Evolutionary conservation across 2,113 vertebrate species (phyloP), one percentile per base, ranked within the genome.

Genomic region (Podarcis muralis): DNA sequence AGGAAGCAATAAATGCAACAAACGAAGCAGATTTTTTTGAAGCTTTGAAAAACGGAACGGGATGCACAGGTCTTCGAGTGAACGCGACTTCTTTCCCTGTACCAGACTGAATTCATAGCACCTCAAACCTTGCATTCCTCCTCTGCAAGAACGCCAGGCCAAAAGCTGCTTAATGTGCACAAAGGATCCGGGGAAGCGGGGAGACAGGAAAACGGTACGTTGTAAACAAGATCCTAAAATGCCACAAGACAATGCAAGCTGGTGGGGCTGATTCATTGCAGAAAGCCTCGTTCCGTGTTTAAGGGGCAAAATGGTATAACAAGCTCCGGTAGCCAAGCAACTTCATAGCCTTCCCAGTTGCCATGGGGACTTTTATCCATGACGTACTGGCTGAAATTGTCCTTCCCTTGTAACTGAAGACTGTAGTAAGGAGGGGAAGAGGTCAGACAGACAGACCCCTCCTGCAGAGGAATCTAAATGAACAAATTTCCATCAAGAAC

Each of bases 311-410:
- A 92, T 92, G 82, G 84, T 92, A 80, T 90, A 92, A 84, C 65
- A 82, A 83, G 32, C 40, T 83, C 74, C 53, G 66, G 95, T 95
- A 92, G 94, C 98, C 92, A 95, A 93, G 97, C 97, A 98, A 98
- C 97, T 92, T 92, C 92, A 92, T 97, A 96, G 96, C 93, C 92
- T 96, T 95, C 89, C n/a, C 85, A 86, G 98, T 98, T 97, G 95
- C 97, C 92, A 96, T 96, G 96, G 96, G 91, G 91, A 97, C 92
- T 94, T 96, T 95, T 96, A 97, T 97, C 95, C 93, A 92, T 97
- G 96, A 97, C 81, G 32, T 95, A 57, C 84, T 91, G 84, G 89
- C 95, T 94, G 95, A 97, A 94, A 96, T 96, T 94, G 94, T 94
- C 95, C 92, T 96, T 95, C 97, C 91, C 93, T 83, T 93, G 86